Conservation (phyloP, 2,888 invertebrate genomes). For the Polylopha cassiicola region DNA sequence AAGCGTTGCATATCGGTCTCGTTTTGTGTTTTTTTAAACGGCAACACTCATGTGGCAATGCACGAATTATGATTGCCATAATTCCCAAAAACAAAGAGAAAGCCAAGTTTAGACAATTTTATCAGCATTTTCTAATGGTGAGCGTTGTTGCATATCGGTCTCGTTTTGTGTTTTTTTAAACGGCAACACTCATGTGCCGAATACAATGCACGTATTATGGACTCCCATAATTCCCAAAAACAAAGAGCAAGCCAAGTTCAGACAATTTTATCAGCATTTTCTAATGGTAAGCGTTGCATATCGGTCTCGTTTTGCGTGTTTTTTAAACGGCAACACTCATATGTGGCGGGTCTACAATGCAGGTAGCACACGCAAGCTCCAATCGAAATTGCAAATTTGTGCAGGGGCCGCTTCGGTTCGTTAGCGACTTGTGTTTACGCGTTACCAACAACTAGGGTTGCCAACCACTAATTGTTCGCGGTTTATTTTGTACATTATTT, state of each 20-base stretch:
- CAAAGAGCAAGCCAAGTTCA: too few relatives aligned
- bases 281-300: constrained; percentile 20
- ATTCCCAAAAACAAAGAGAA: too few relatives aligned
- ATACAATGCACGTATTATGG: too few relatives aligned
- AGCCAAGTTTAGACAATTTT: too few relatives aligned
- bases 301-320: constrained; percentile 32
- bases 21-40: too few relatives aligned
- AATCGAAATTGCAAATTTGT: constrained; percentile 78
- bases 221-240: constrained; percentile 2
- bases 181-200: too few relatives aligned
- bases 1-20: too few relatives aligned
- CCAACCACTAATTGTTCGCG: constrained; percentile 60
- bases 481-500: constrained; percentile 53
- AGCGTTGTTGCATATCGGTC: too few relatives aligned
- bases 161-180: too few relatives aligned
- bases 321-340: constrained; percentile 39
- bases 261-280: constrained; percentile 4
- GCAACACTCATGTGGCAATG: too few relatives aligned
- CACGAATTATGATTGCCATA: too few relatives aligned
- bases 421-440: constrained; percentile 75
- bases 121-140: too few relatives aligned
- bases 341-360: constrained; percentile 38
- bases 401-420: constrained; percentile 73
- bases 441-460: constrained; percentile 66
- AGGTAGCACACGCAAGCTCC: constrained; percentile 56